These are phyloP conservation scores for Callopanchax toddi DNA, from an alignment of 2,113 vertebrate species.

Conservation along the genomic window DNA sequence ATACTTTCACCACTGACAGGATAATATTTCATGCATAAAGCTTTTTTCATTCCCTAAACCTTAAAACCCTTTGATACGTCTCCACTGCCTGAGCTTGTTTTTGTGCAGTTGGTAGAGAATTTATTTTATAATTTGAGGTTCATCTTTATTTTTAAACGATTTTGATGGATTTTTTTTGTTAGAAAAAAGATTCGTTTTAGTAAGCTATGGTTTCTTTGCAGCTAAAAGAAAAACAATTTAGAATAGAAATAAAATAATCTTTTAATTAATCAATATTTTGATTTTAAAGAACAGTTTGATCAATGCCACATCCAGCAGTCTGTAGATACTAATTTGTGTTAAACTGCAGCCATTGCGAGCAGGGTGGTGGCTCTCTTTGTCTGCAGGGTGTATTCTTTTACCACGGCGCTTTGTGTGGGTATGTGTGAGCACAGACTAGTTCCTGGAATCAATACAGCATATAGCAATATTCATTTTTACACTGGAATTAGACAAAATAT, in stretches of 20 bases:
- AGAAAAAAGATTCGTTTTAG: too few relatives aligned
- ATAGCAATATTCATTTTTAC: not conserved
- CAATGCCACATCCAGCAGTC: not conserved
- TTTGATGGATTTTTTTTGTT: not conserved
- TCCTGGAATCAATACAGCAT: slow-evolving; percentile 1
- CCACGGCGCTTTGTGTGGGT: slow-evolving; percentile 16
- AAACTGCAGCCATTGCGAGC: slow-evolving; percentile 1
- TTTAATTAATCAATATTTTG: too few relatives aligned
- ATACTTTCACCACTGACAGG: slow-evolving; percentile 22
- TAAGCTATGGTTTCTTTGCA: too few relatives aligned
- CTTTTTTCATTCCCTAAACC: slow-evolving; percentile 14
- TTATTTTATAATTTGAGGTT: not conserved
- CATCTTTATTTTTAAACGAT: slow-evolving; percentile 7
- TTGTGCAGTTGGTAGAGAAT: not conserved
- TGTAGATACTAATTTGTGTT: not conserved
- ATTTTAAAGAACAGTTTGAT: not conserved
- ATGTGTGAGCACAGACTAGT: slow-evolving; percentile 4
- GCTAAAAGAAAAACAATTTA: too few relatives aligned
- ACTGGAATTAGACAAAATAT: not conserved
- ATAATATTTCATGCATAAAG: slow-evolving; percentile 21
- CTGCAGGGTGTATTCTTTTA: slow-evolving; percentile 21
- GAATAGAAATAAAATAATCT: too few relatives aligned
- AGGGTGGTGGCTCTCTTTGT: slow-evolving; percentile 60
- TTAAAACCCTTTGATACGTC: not conserved
- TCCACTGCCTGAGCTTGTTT: not conserved